These are phyloP conservation scores for Drosophila nr. perissopoda DNA, from an alignment of 2,888 invertebrate genomes.

Conservation along the genomic window DNA sequence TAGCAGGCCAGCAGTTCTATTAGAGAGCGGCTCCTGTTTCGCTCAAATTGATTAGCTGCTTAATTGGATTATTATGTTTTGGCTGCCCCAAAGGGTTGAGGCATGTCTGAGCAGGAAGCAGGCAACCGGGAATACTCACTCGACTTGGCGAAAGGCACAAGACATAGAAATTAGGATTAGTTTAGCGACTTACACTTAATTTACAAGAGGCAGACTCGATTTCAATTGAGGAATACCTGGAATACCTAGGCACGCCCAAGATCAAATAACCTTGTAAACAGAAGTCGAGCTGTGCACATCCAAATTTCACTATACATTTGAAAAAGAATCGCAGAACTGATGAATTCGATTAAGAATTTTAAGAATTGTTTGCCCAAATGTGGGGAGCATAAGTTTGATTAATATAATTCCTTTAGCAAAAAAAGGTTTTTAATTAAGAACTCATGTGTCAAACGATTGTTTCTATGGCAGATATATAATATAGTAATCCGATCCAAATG, in stretches of 20 bases:
- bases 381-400: accelerated
- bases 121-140: not conserved
- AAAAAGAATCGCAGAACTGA: too few relatives aligned
- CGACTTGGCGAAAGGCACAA: not conserved
- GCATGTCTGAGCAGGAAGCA: not conserved
- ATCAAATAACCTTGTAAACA: not conserved
- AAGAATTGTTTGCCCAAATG: not conserved
- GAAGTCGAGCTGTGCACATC: not conserved
- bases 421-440: not conserved
- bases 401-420: not conserved
- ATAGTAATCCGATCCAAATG: not conserved
- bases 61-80: conserved; percentile 10
- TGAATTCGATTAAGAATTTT: not conserved
- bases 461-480: not conserved
- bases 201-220: not conserved
- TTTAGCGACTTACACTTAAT: not conserved
- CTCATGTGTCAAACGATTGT: not conserved
- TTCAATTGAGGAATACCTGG: not conserved
- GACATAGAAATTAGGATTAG: not conserved
- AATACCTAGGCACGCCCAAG: not conserved
- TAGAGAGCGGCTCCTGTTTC: not conserved
- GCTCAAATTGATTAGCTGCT: conserved; percentile 2
- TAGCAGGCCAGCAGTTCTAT: not conserved
- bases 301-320: too few relatives aligned
- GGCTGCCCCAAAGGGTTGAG: not conserved